Conservation (phyloP, 2,113 vertebrate species). For the Todiramphus saurophagus region DNA sequence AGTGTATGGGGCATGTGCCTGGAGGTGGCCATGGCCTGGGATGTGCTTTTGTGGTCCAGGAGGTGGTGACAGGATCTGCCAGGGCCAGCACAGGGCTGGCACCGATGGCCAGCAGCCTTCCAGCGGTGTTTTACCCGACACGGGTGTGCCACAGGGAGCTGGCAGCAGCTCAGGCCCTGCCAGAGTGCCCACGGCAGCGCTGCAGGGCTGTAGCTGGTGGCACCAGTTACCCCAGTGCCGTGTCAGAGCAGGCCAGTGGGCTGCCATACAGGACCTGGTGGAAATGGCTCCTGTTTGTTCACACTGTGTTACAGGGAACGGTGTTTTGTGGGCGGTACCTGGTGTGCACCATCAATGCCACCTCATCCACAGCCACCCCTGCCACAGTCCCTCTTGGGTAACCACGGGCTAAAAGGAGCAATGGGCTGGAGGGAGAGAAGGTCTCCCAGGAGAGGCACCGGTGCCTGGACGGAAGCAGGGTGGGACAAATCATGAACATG, state of each 20-base stretch:
- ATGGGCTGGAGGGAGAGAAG: rapidly evolving
- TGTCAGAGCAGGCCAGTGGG: rapidly evolving
- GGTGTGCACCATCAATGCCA: rapidly evolving
- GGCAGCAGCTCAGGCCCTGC: background rate
- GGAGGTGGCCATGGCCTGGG: background rate
- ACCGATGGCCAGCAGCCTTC: rapidly evolving
- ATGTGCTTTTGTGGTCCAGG: rapidly evolving
- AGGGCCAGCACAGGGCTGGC: background rate
- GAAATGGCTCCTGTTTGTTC: rapidly evolving
- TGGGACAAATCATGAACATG: background rate
- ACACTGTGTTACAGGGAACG: rapidly evolving
- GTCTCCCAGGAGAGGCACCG: background rate
- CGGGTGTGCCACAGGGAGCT: rapidly evolving
- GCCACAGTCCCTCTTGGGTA: rapidly evolving
- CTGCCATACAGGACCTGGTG: background rate
- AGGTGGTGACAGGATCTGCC: background rate
- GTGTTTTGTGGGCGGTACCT: rapidly evolving
- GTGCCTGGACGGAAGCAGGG: background rate
- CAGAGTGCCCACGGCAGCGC: background rate
- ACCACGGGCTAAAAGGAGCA: background rate
- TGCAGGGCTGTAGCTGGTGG: background rate
- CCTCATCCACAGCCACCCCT: background rate
- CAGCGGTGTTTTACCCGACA: background rate
- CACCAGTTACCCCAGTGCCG: too few species aligned
- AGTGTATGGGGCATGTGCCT: background rate